Conservation (phyloP, 2,888 invertebrate species). For the Microctonus brassicae region DNA sequence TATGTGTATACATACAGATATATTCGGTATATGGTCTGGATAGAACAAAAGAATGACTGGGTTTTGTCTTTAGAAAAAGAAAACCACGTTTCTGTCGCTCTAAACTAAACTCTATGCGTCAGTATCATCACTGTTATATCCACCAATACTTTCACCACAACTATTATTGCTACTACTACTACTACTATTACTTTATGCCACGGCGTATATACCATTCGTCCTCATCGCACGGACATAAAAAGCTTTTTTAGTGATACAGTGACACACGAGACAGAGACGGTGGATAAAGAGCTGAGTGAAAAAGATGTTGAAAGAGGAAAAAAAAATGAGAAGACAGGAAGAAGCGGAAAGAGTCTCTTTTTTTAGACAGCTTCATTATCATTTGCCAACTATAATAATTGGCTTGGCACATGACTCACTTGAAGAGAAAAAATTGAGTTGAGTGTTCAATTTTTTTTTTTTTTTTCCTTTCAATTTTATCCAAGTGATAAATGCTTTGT, state of each 20-base stretch:
- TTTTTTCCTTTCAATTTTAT: not conserved
- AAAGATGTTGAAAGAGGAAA: slow-evolving; percentile 30
- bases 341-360: slow-evolving; percentile 22
- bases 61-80: slow-evolving; percentile 23
- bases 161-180: not conserved
- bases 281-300: slow-evolving; percentile 22
- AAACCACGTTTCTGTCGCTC: not conserved
- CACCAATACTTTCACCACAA: slow-evolving; percentile 17
- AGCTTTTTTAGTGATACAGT: not conserved
- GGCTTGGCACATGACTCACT: slow-evolving; percentile 41
- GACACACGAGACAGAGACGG: slow-evolving; percentile 17
- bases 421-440: slow-evolving; percentile 33
- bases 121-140: not conserved
- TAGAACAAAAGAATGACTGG: slow-evolving; percentile 31
- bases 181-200: not conserved
- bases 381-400: slow-evolving; percentile 39
- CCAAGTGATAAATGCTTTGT: not conserved
- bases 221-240: slow-evolving; percentile 5
- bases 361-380: slow-evolving; percentile 42
- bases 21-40: not conserved
- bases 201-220: slow-evolving; percentile 6
- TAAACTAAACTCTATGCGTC: not conserved
- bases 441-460: not conserved
- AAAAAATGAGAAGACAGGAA: slow-evolving; percentile 22
- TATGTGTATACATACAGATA: slow-evolving; percentile 8